Evolutionary conservation across 2,113 vertebrate species (phyloP).

Genomic region (Neoarius graeffei): DNA sequence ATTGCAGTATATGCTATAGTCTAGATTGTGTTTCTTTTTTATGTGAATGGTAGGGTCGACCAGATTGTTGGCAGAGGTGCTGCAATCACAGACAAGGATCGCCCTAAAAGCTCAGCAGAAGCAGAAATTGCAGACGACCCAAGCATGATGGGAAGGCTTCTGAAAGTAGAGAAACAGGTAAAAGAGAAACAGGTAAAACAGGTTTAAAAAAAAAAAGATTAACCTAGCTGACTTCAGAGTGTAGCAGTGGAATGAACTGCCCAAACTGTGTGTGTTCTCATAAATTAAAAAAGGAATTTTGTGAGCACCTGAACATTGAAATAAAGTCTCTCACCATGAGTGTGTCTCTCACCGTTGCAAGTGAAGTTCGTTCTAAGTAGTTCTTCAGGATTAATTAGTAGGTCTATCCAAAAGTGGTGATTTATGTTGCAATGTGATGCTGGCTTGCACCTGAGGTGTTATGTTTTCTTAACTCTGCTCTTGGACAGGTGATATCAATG

Average conservation of each 20-base stretch:
- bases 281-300: neutral
- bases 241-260: neutral
- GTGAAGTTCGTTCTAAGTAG: neutral
- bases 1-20: constrained; percentile 17
- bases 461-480: constrained; percentile 13
- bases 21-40: constrained; percentile 42
- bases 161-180: constrained; percentile 98
- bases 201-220: neutral
- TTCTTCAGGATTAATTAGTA: neutral
- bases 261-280: neutral
- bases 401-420: neutral
- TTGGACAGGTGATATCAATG: constrained; percentile 90
- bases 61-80: constrained; percentile 95
- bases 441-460: neutral
- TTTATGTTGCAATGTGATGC: neutral
- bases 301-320: neutral
- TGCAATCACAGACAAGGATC: constrained; percentile 89
- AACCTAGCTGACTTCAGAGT: neutral
- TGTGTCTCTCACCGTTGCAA: neutral
- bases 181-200: neutral
- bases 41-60: constrained; percentile 84
- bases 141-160: constrained; percentile 97
- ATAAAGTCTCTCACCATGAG: neutral
- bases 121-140: constrained; percentile 87
- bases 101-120: constrained; percentile 84